These are phyloP conservation scores for Potamilus streckersoni DNA, from an alignment of 1,140 invertebrate species.

Conservation along the genomic window DNA sequence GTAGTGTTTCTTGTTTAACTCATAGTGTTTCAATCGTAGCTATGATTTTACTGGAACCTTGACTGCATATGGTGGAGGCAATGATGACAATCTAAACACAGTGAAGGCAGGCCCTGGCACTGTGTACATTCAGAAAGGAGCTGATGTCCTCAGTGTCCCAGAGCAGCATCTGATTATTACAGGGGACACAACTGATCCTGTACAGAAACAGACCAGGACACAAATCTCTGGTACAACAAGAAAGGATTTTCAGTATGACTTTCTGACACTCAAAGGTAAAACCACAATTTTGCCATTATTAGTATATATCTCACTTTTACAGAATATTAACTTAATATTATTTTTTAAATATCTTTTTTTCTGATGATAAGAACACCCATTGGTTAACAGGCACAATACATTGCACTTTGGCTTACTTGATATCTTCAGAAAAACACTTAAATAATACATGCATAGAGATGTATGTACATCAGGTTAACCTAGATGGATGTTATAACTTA, in stretches of 20 bases:
- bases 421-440: no score
- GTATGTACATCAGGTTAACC: no score
- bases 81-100: constrained; percentile 33
- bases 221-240: constrained; percentile 31
- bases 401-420: no score
- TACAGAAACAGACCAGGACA: constrained; percentile 44
- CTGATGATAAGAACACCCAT: no score
- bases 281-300: no score
- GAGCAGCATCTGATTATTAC: constrained; percentile 23
- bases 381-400: no score
- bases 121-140: constrained; percentile 44
- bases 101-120: constrained; percentile 55
- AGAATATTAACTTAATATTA: no score
- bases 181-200: constrained; percentile 36
- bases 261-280: constrained; percentile 42
- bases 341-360: no score
- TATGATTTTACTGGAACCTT: constrained; percentile 43
- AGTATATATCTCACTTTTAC: no score
- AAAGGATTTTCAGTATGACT: constrained; percentile 41
- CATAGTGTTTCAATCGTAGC: constrained; percentile 15
- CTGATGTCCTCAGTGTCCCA: constrained; percentile 5
- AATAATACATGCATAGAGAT: no score
- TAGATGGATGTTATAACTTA: no score
- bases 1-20: no score
- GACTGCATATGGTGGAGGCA: constrained; percentile 49